Percentiles rank a stretch among this genome's conserved stretches.
phyloP scores from a whole-genome alignment of 2,797 vertebrate species.

The Mionectes olivaceus region DNA sequence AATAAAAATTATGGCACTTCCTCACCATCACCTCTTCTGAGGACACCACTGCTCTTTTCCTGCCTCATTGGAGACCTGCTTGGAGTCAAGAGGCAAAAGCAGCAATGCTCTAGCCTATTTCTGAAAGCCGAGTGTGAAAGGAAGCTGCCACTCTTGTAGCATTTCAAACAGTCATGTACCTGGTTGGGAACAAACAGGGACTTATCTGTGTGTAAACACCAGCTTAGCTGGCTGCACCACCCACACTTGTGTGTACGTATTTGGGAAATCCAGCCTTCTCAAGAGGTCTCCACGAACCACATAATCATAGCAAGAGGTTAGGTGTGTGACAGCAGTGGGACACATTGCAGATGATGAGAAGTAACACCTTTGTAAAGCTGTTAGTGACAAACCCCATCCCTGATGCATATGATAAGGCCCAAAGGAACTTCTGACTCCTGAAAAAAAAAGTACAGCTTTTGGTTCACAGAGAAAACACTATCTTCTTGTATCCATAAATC shows the following conservation, averaged over 20 bases:
- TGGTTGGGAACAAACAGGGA: neutral
- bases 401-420: neutral
- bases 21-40: neutral
- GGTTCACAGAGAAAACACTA: neutral
- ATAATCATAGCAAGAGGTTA: neutral
- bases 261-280: neutral
- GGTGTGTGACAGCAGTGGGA: rapidly evolving
- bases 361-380: rapidly evolving
- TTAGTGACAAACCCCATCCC: neutral
- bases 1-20: neutral
- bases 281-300: neutral
- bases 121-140: neutral
- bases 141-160: neutral
- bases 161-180: neutral
- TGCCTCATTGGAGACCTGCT: rapidly evolving
- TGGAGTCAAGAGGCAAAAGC: neutral
- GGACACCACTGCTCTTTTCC: neutral
- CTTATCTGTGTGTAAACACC: neutral
- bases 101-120: neutral
- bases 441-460: neutral
- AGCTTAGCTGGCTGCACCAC: neutral
- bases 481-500: neutral
- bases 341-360: neutral
- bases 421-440: neutral
- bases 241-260: rapidly evolving